These are phyloP conservation scores for Andrena bucephala DNA, from an alignment of 2,888 invertebrate genomes.

Conservation along the genomic window DNA sequence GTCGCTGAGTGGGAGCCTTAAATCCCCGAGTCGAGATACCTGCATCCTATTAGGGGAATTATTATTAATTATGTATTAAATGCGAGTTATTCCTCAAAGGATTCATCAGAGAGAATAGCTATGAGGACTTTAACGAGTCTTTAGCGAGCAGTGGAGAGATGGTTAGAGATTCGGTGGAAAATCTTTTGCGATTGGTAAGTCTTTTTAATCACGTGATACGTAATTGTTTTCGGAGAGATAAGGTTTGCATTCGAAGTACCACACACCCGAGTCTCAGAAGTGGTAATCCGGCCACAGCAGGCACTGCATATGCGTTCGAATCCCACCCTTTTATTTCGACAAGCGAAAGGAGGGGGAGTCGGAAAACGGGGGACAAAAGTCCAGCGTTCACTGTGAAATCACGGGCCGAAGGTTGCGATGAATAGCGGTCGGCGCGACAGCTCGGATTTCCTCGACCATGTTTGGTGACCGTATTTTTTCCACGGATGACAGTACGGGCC, in stretches of 20 bases:
- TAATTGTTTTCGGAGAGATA: too few species aligned
- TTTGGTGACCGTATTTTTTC: slow-evolving; percentile 78
- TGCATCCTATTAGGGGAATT: neutral
- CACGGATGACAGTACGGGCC: slow-evolving; percentile 69
- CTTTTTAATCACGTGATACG: too few species aligned
- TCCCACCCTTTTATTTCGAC: neutral
- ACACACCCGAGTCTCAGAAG: neutral
- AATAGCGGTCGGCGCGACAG: slow-evolving; percentile 58
- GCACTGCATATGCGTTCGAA: neutral
- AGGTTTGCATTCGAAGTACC: too few species aligned
- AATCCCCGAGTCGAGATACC: neutral
- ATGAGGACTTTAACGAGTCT: neutral
- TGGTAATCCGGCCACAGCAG: neutral
- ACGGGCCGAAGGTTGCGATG: slow-evolving; percentile 56
- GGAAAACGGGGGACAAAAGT: slow-evolving; percentile 43
- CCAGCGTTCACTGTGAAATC: slow-evolving; percentile 20
- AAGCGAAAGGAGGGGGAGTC: slow-evolving; percentile 8
- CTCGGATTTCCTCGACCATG: slow-evolving; percentile 66
- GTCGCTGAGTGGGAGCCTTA: neutral
- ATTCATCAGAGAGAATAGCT: neutral
- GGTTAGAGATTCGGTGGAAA: neutral
- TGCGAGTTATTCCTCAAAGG: too few species aligned
- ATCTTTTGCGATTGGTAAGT: neutral
- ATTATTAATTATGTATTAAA: neutral
- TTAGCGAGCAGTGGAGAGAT: neutral